Evolutionary conservation across 1,140 invertebrate species (phyloP).

Genomic region (Heliconius hewitsoni): DNA sequence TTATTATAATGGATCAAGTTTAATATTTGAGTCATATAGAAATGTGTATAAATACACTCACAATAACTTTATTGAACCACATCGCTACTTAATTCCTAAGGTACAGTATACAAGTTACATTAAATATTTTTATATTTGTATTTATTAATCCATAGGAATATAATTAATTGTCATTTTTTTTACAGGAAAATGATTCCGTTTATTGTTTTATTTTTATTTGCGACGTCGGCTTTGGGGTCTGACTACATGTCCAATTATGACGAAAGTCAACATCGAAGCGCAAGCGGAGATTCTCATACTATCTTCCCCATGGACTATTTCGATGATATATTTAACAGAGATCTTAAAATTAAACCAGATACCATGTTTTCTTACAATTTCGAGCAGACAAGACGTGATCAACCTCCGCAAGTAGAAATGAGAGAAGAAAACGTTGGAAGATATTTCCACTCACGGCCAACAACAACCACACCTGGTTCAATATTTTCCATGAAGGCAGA

Average conservation of each 20-base stretch:
- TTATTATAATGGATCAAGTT: conserved; percentile 4
- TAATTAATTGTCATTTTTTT: neutral
- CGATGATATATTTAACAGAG: conserved; percentile 40
- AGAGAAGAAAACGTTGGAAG: conserved; percentile 49
- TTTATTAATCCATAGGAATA: neutral
- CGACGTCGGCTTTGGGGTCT: neutral
- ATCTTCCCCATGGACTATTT: conserved; percentile 19
- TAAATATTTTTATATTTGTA: neutral
- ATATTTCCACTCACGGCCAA: conserved; percentile 41
- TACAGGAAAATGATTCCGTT: conserved; percentile 20
- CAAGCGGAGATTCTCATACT: neutral
- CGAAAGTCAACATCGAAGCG: neutral
- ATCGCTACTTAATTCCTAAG: neutral
- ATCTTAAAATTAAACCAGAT: conserved; percentile 30
- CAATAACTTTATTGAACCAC: neutral
- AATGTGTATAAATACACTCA: neutral
- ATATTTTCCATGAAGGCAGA: conserved; percentile 27
- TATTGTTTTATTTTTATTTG: conserved; percentile 4
- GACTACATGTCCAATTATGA: conserved; percentile 14
- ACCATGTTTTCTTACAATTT: conserved; percentile 45
- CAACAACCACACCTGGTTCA: conserved; percentile 21
- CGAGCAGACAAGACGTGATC: conserved; percentile 42
- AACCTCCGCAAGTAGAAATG: conserved; percentile 45
- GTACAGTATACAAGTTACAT: neutral
- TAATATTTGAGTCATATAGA: neutral